Base-by-base conservation (phyloP, 2,888 invertebrate genomes). In the Nudaria mundana region DNA sequence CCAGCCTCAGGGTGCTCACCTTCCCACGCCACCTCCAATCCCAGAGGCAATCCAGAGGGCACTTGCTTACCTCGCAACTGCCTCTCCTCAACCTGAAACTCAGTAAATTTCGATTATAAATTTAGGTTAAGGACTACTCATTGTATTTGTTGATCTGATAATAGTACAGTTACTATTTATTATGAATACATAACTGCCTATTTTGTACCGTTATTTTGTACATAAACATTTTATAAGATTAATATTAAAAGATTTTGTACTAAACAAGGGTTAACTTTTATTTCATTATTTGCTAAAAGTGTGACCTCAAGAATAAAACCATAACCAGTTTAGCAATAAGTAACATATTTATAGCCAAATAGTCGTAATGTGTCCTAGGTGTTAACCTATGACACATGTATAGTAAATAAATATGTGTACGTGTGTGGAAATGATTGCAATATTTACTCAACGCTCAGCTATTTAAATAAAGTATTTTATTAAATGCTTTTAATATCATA, bases 11-110 rank as follows among this genome's bases (percentile, higher is more conserved):
- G 91, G 91, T n/a, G 83, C 83, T 12, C 91, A 91, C 57, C 69
- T 92, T 1, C 92, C 92, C 20, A 91, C 91, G 1, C 89, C 93
- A 16, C 94, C 93, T 25, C 94, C 94, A 44, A 92, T 93, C 46
- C 94, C 94, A 34, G 91, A 87, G 44, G 92, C 91, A 37, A 94
- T 94, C 61, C 91, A 92, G 62, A 90, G 91, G 38, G 91, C 93
- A 15, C 77, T 93, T 30, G 93, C 90, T 24, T 93, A 90, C 71
- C 88, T 93, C 51, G 93, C 93, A 18, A 91, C 92, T 14, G 91
- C 92, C 30, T 92, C 93, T 10, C 92, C 91, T 14, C 89, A 86
- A 46, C 67, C 81, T 28, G 71, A 79, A 42, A 68, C 68, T 36
- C 60, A 52, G 52, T 36, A n/a, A 4, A 31, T 46, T 37, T 39